Conservation (phyloP, 2,888 invertebrate species). For the Cordilura impudica region DNA sequence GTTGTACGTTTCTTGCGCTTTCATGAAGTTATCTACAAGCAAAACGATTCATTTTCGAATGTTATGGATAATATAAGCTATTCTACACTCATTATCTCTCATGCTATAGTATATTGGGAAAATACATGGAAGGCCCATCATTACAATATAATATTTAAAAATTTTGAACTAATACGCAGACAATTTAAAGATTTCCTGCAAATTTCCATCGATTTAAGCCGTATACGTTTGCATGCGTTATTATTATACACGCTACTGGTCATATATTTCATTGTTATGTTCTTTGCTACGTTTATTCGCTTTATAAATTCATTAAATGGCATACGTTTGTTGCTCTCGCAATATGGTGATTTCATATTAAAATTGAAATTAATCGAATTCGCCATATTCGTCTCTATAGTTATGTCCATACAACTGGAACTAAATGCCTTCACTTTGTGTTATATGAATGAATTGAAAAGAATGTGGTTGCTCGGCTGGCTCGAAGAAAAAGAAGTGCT, state of each 20-base stretch:
- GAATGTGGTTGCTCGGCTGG: conserved; percentile 29
- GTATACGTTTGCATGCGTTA: conserved; percentile 16
- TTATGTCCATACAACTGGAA: conserved; percentile 52
- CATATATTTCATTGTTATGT: conserved; percentile 20
- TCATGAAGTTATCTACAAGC: conserved; percentile 45
- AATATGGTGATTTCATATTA: conserved; percentile 68
- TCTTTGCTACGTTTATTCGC: conserved; percentile 28
- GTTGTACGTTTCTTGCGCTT: conserved; percentile 34
- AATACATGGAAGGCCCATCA: conserved; percentile 53
- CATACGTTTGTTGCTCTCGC: conserved; percentile 38
- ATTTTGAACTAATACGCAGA: conserved; percentile 54
- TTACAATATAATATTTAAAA: conserved; percentile 44
- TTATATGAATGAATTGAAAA: conserved; percentile 15
- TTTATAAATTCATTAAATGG: conserved; percentile 39
- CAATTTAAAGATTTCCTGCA: conserved; percentile 55
- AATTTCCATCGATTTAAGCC: conserved; percentile 36
- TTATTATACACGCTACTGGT: conserved; percentile 36
- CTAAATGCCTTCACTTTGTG: conserved; percentile 1
- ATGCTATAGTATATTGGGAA: conserved; percentile 57
- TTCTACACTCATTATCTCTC: conserved; percentile 41
- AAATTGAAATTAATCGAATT: conserved; percentile 67
- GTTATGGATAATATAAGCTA: conserved; percentile 65
- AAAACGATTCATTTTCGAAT: conserved; percentile 66
- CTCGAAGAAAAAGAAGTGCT: neutral
- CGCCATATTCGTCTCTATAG: conserved; percentile 58